phyloP scores from a whole-genome alignment of 1,140 invertebrate species.

The Drosophila repleta region DNA sequence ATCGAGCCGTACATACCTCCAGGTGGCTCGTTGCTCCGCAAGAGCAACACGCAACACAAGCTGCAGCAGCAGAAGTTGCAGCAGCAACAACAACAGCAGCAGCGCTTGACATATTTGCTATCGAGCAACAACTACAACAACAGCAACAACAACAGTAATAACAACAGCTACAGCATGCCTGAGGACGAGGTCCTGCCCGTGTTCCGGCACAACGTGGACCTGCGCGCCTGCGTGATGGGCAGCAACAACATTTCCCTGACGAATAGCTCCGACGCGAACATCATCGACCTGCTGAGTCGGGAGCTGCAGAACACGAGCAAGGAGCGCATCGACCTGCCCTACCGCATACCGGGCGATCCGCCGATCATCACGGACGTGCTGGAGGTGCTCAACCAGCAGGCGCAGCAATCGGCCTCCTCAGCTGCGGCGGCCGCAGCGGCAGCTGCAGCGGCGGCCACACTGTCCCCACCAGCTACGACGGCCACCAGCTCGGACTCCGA shows the following conservation, averaged over 20 bases:
- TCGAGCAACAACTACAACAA: constrained; percentile 17
- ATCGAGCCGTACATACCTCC: constrained; percentile 66
- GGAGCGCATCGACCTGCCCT: constrained; percentile 28
- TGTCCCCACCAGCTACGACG: constrained; percentile 43
- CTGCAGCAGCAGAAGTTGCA: constrained; percentile 16
- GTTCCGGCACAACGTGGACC: constrained; percentile 73
- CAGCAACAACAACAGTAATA: constrained; percentile 4
- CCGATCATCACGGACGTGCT: constrained; percentile 56
- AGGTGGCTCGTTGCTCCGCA: constrained; percentile 73
- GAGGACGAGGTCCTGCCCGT: constrained; percentile 15
- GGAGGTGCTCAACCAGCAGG: constrained; percentile 56
- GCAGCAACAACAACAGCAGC: constrained; percentile 33
- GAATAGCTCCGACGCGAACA: constrained; percentile 32
- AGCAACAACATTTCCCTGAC: constrained; percentile 78
- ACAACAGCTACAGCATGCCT: neutral
- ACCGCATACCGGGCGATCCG: neutral
- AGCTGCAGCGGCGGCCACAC: constrained; percentile 7
- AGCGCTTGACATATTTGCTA: neutral
- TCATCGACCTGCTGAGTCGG: constrained; percentile 63
- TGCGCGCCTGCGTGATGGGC: constrained; percentile 78
- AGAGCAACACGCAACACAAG: constrained; percentile 39
- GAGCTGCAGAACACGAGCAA: constrained; percentile 75
- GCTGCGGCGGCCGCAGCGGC: constrained; percentile 2
- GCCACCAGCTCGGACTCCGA: constrained; percentile 65
- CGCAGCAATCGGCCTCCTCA: neutral